Evolutionary conservation across 2,888 invertebrate genomes (phyloP), one percentile per base, ranked within the genome.

Genomic region (Cynaeus angustus): DNA sequence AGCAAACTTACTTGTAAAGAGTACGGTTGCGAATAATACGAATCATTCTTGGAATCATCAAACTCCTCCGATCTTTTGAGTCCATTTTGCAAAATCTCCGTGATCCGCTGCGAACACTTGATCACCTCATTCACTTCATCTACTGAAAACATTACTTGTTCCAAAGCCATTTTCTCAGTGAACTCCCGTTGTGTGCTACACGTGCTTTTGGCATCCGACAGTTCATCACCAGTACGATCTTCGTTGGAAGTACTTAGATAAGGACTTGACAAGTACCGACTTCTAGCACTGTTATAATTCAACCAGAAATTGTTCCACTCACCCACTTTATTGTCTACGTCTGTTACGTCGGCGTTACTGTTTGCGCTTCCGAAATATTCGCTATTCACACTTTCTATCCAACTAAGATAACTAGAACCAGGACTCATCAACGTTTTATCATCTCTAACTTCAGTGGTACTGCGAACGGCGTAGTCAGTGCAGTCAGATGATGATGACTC

Each of bases 251-350:
- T 73, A 55, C 78, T 81, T 21, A 81, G 72, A 72, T 80, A 82
- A 45, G 82, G 81, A 66, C 58, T 70, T 50, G 83, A 82, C 33
- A 84, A 69, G 73, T 83, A 83, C 16, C 79, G 77, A 64, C 80
- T 81, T 38, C 82, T 80, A 6, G 83, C 82, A 75, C 80, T 85
- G 69, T 83, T 85, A 73, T 86, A 86, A 70, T 85, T 85, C 68
- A 84, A 75, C 86, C 86, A 86, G 74, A 86, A 86, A 72, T 85
- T 85, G 71, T 85, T 85, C 86, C 86, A 86, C 75, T 86, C 86
- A 0, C 85, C 86, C 7, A 85, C 83, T 78, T 83, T 83, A 53
- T 75, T 81, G 48, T 84, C 84, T 12, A 77, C 75, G 53, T 81
- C 81, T 6, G 78, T 72, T 10, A 67, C 61, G 55, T 77, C 78